phyloP scores from a whole-genome alignment of 2,888 invertebrate species.

The Lithosia quadra region DNA sequence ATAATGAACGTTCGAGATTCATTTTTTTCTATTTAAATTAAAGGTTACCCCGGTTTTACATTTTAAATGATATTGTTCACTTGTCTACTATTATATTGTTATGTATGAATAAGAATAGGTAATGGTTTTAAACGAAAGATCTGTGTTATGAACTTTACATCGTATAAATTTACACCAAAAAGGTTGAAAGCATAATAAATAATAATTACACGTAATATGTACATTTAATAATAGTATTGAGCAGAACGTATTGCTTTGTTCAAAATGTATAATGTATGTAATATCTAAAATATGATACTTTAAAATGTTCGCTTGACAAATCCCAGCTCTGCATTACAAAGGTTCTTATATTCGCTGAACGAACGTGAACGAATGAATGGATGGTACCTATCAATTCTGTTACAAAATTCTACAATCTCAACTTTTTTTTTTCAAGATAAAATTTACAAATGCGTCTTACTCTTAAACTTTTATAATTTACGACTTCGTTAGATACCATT shows the following conservation, averaged over 20 bases:
- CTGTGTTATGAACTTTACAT: constrained; percentile 22
- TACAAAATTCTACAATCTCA: too few relatives aligned
- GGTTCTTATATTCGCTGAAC: too few relatives aligned
- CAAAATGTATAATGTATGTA: too few relatives aligned
- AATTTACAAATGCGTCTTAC: too few relatives aligned
- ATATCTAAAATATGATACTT: neutral
- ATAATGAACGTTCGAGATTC: neutral
- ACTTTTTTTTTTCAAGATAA: neutral
- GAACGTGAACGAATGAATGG: too few relatives aligned
- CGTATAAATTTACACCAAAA: constrained; percentile 32
- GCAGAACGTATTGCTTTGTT: constrained; percentile 17
- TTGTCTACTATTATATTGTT: neutral
- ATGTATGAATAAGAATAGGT: constrained; percentile 3
- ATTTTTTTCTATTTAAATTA: neutral
- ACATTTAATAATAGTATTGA: constrained; percentile 19
- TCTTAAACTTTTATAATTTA: too few relatives aligned
- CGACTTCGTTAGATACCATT: too few relatives aligned
- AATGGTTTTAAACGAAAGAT: constrained; percentile 22
- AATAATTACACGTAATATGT: constrained; percentile 20
- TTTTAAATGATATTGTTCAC: neutral
- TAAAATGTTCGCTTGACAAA: constrained; percentile 9
- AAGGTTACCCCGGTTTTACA: neutral
- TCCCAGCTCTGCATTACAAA: neutral
- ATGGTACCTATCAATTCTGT: too few relatives aligned
- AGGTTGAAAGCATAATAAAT: constrained; percentile 40